Conservation (phyloP, 2,888 invertebrate genomes). For the Pinctada fucata region DNA sequence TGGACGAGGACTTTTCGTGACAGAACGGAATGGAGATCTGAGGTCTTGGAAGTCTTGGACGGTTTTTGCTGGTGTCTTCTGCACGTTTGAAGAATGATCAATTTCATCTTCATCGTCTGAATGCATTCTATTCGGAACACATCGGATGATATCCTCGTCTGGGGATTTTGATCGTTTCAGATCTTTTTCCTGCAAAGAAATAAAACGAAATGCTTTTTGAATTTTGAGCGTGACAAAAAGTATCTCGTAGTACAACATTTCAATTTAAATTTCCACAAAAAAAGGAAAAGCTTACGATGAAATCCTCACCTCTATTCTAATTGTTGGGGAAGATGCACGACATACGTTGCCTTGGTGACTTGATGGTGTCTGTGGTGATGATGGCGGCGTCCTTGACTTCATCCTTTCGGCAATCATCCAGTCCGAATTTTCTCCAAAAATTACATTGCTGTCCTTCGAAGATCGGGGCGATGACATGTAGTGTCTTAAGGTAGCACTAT, state of each 20-base stretch:
- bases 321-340: slow-evolving; percentile 2
- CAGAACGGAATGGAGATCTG: not conserved
- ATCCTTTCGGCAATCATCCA: slow-evolving; percentile 57
- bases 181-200: not conserved
- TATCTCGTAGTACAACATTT: not conserved
- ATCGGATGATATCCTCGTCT: slow-evolving; percentile 15
- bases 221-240: not conserved
- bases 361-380: slow-evolving; percentile 38
- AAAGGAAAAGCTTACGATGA: not conserved
- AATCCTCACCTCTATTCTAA: not conserved
- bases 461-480: slow-evolving; percentile 14
- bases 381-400: slow-evolving; percentile 54
- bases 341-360: slow-evolving; percentile 16
- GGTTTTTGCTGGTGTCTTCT: slow-evolving; percentile 12
- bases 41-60: not conserved
- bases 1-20: not conserved
- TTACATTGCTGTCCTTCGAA: slow-evolving; percentile 19
- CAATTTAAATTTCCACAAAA: not conserved
- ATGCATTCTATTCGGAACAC: slow-evolving; percentile 10
- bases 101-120: slow-evolving; percentile 6
- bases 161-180: not conserved
- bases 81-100: slow-evolving; percentile 5
- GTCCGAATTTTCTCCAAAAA: slow-evolving; percentile 52
- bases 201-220: not conserved
- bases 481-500: not conserved